phyloP scores from a whole-genome alignment of 2,113 vertebrate genomes.

The Thymallus thymallus region DNA sequence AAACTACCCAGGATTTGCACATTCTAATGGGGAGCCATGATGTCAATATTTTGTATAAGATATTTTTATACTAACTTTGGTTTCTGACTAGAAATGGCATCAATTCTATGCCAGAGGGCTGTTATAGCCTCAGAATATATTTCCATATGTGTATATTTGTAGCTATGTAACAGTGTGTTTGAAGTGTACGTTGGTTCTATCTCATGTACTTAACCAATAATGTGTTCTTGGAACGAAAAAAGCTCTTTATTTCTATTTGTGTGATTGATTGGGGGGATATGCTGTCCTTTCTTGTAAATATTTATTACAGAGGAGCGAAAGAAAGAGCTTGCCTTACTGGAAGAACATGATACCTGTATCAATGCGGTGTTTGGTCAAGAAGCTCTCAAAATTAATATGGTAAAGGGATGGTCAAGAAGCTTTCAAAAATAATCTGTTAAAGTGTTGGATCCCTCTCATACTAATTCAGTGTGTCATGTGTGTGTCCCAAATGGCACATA shows the following conservation, averaged over 20 bases:
- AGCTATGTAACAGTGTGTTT: conserved; percentile 63
- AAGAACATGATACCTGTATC: conserved; percentile 41
- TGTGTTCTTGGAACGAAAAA: conserved; percentile 48
- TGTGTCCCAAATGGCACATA: too few relatives aligned
- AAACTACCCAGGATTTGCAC: conserved; percentile 65
- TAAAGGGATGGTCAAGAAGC: too few relatives aligned
- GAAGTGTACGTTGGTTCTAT: conserved; percentile 59
- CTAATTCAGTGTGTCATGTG: too few relatives aligned
- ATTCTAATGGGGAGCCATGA: conserved; percentile 67
- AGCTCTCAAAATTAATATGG: too few relatives aligned
- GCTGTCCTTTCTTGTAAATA: conserved; percentile 60
- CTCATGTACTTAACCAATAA: conserved; percentile 38
- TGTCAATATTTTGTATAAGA: conserved; percentile 76
- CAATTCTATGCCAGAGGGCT: conserved; percentile 60
- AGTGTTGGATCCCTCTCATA: too few relatives aligned
- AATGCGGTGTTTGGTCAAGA: too few relatives aligned
- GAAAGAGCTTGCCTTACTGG: conserved; percentile 43
- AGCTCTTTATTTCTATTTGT: conserved; percentile 45
- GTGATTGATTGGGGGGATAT: too few relatives aligned
- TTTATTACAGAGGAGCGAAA: conserved; percentile 43
- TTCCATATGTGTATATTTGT: conserved; percentile 76
- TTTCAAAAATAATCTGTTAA: too few relatives aligned
- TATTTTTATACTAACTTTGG: conserved; percentile 75
- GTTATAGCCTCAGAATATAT: conserved; percentile 64
- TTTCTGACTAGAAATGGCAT: conserved; percentile 67